A percentile compares a stretch with the other conserved stretches of the same genome.
phyloP scores from a whole-genome alignment of 2,797 vertebrate species.

The Phataginus tricuspis region DNA sequence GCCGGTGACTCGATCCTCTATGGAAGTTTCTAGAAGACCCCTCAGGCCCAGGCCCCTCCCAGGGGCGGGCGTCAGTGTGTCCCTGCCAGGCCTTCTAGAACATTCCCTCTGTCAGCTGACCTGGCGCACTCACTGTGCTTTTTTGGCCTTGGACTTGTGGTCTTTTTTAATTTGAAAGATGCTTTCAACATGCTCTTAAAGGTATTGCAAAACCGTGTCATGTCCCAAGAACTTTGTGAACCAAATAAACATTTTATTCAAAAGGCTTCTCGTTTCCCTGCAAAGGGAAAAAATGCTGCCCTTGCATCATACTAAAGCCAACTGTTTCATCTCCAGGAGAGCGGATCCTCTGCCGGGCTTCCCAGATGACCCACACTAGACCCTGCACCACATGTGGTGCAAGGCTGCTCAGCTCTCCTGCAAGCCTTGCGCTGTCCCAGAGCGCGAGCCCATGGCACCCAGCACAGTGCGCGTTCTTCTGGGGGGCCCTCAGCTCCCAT shows the following conservation, averaged over 20 bases:
- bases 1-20: fast-evolving
- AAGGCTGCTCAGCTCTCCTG: neutral
- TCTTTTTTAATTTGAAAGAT: constrained; percentile 32
- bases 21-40: neutral
- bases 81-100: neutral
- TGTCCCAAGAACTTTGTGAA: neutral
- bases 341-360: neutral
- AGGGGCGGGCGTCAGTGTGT: neutral
- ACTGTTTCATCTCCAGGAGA: fast-evolving
- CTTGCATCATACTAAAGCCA: fast-evolving
- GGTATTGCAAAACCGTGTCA: neutral
- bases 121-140: neutral
- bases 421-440: neutral
- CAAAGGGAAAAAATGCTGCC: neutral
- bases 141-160: neutral
- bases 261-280: constrained; percentile 7
- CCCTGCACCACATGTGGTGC: fast-evolving
- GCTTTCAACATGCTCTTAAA: neutral
- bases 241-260: constrained; percentile 37
- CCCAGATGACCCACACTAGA: fast-evolving
- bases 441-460: fast-evolving
- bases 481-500: no score
- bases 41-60: no score
- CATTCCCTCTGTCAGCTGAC: neutral
- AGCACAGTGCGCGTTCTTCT: neutral